phyloP scores from a whole-genome alignment of 2,888 invertebrate genomes.

The Metopia argyrocephala region DNA sequence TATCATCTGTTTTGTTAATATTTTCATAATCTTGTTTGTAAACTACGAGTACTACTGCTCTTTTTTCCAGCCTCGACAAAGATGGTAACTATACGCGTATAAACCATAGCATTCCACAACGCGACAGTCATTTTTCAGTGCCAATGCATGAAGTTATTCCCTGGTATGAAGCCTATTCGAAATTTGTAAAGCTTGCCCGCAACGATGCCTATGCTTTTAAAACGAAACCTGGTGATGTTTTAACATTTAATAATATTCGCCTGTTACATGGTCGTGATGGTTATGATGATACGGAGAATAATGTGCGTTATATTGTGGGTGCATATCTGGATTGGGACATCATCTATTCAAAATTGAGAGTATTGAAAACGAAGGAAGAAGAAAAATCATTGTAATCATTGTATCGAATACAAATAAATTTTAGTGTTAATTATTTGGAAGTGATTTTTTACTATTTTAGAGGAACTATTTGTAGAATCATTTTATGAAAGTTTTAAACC shows the following conservation, averaged over 20 bases:
- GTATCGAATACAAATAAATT: too few species aligned
- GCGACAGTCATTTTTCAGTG: conserved; percentile 84
- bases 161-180: conserved; percentile 85
- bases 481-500: too few species aligned
- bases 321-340: conserved; percentile 90
- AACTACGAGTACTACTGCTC: neutral
- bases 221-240: conserved; percentile 83
- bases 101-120: conserved; percentile 87
- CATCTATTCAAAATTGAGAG: conserved; percentile 82
- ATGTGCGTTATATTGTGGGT: conserved; percentile 84
- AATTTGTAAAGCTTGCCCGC: conserved; percentile 82
- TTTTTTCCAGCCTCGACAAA: conserved; percentile 70
- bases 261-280: conserved; percentile 85
- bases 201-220: conserved; percentile 83
- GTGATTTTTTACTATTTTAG: too few species aligned
- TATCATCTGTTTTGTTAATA: neutral
- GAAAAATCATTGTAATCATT: neutral
- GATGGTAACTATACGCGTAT: conserved; percentile 82
- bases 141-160: conserved; percentile 81
- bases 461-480: too few species aligned
- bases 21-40: neutral
- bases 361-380: conserved; percentile 69
- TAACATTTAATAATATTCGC: conserved; percentile 87
- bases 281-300: conserved; percentile 81
- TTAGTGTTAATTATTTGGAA: too few species aligned